phyloP scores from a whole-genome alignment of 2,113 vertebrate species.

The cattle (Bos taurus) region DNA sequence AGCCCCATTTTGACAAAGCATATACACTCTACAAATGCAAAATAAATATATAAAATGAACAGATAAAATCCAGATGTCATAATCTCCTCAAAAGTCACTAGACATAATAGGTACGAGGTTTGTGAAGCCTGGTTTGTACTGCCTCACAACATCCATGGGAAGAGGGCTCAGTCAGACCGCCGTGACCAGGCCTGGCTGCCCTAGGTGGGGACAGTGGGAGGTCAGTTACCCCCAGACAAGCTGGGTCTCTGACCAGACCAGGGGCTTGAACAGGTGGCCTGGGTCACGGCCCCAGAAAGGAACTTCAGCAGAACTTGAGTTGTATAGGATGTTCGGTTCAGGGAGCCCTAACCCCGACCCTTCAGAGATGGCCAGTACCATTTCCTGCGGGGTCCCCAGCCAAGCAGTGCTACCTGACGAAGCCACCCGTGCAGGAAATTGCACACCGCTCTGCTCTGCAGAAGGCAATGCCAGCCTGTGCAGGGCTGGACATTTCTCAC shows the following conservation, averaged over 20 bases:
- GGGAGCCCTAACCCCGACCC: not conserved
- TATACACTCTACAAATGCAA: slow-evolving; percentile 20
- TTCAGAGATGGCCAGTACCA: not conserved
- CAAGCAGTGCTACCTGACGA: not conserved
- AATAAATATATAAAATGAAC: slow-evolving; percentile 44
- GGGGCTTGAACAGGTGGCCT: not conserved
- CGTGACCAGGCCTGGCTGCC: not conserved
- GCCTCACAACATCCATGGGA: not conserved
- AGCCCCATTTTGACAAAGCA: not conserved
- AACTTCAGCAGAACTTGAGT: not conserved
- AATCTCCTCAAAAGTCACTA: not conserved
- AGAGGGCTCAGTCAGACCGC: not conserved
- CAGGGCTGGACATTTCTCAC: not conserved
- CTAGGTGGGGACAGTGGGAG: not conserved
- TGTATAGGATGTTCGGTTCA: not conserved
- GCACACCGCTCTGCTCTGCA: not conserved
- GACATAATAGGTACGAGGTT: not conserved
- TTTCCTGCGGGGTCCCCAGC: not conserved
- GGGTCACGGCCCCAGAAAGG: not conserved
- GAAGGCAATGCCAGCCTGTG: not conserved
- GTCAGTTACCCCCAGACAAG: not conserved
- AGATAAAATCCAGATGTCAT: slow-evolving; percentile 40
- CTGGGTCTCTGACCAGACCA: not conserved
- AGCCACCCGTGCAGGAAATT: not conserved
- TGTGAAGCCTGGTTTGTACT: not conserved